Evolutionary conservation across 2,113 vertebrate species (phyloP), one percentile per base, ranked within the genome.

Genomic region (Vombatus ursinus): DNA sequence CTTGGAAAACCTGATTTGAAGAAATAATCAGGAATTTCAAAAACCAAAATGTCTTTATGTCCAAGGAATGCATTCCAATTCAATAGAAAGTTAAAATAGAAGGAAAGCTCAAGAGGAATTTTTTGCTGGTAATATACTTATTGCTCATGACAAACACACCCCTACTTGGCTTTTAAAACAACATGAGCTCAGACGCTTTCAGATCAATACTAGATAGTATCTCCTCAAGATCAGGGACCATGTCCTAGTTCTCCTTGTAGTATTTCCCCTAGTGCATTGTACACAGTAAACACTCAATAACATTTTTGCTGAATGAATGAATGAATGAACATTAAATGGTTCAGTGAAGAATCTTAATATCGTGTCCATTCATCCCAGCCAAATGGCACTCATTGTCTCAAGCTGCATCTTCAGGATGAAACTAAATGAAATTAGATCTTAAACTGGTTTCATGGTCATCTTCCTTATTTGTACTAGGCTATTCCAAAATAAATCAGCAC

Each of bases 391-490:
- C 37, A 84, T 44, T 84, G n/a, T 77, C 94, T 26, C 47, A 96
- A 92, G 91, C 25, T 92, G 19, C 44, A 37, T 52, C 5, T 47
- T 51, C n/a, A 49, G 44, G 28, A 25, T 90, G 1, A 49, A 89
- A 52, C 14, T 50, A 22, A 51, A 68, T 91, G 57, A 47, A 93
- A 89, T 77, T 94, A 48, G 44, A 92, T 89, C 44, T 94, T 94
- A 95, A 68, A 25, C 68, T 8, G 3, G 6, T 52, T 96, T 90
- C 92, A 3, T 93, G 3, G 9, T 91, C 52, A 47, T 31, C 3
- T 52, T 89, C 22, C 90, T 25, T 91, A 51, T 90, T 92, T 49
- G 12, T 89, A 91, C 57, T 84, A n/a, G 8, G 3, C 1, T 50
- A 50, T 96, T 61, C 48, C 47, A 94, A 91, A 14, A 90, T 14